phyloP scores from a whole-genome alignment of 2,888 invertebrate species.

The Adela reaumurella region DNA sequence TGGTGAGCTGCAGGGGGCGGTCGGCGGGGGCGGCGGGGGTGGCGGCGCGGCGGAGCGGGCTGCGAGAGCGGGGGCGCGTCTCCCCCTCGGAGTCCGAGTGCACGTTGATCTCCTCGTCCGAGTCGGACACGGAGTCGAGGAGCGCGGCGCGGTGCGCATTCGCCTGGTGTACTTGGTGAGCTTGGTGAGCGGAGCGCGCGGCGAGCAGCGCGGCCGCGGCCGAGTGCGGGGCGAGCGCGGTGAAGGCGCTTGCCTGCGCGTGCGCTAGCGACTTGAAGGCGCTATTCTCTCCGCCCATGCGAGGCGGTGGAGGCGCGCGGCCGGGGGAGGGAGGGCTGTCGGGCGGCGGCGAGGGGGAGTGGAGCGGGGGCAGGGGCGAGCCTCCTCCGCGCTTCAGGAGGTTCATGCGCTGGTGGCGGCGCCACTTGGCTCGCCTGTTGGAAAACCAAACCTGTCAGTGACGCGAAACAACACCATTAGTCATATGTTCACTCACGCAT shows the following conservation, averaged over 20 bases:
- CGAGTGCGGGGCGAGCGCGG: conserved; percentile 45
- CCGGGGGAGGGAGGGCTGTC: conserved; percentile 56
- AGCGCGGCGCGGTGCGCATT: conserved; percentile 45
- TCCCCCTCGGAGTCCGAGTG: conserved; percentile 64
- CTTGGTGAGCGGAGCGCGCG: conserved; percentile 63
- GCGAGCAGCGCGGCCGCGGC: conserved; percentile 82
- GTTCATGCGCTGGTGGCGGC: conserved; percentile 94
- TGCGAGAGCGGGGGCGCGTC: conserved; percentile 42
- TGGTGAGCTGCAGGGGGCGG: conserved; percentile 67
- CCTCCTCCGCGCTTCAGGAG: conserved; percentile 81
- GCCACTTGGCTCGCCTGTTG: conserved; percentile 98
- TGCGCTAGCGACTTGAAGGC: conserved; percentile 77
- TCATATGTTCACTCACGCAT: conserved; percentile 14
- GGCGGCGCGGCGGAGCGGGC: conserved; percentile 39
- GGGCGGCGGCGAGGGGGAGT: conserved; percentile 38
- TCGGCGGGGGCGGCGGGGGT: conserved; percentile 30
- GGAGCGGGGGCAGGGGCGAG: conserved; percentile 57
- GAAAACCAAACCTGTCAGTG: conserved; percentile 98
- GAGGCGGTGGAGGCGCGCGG: conserved; percentile 56
- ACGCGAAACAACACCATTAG: conserved; percentile 60
- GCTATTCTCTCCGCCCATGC: conserved; percentile 87
- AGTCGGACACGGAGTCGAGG: conserved; percentile 50
- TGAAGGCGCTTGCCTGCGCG: conserved; percentile 43
- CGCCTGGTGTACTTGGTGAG: conserved; percentile 53
- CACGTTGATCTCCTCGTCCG: conserved; percentile 82